These are phyloP conservation scores for Moxostoma hubbsi DNA, from an alignment of 2,797 vertebrate species.

Conservation along the genomic window DNA sequence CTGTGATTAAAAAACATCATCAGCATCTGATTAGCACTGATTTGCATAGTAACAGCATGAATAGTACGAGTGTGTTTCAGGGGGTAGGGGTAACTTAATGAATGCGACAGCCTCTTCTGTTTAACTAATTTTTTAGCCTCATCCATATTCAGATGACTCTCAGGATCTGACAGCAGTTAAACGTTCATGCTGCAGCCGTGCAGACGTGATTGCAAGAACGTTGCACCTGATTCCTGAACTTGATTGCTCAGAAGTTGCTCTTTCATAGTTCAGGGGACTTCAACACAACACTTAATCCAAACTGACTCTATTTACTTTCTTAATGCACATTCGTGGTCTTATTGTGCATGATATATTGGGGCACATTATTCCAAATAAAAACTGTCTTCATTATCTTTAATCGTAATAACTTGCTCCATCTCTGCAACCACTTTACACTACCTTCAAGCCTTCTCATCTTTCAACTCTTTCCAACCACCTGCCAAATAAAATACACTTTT, in stretches of 20 bases:
- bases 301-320: constrained; percentile 21
- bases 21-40: constrained; percentile 75
- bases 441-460: background rate
- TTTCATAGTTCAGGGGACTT: constrained; percentile 13
- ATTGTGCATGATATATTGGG: background rate
- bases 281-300: background rate
- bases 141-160: constrained; percentile 86
- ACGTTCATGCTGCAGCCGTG: constrained; percentile 75
- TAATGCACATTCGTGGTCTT: background rate
- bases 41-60: constrained; percentile 90
- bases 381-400: background rate
- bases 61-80: constrained; percentile 87
- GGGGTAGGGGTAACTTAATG: constrained; percentile 85
- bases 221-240: constrained; percentile 49
- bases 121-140: constrained; percentile 86
- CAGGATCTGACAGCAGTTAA: constrained; percentile 77
- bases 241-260: background rate
- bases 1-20: constrained; percentile 69
- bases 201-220: constrained; percentile 66
- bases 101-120: constrained; percentile 84
- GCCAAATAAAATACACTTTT: too few relatives aligned
- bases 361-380: background rate
- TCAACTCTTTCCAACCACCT: background rate
- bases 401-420: background rate
- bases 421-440: background rate